These are phyloP conservation scores for Goniozus legneri DNA, from an alignment of 1,140 invertebrate species.

Conservation along the genomic window DNA sequence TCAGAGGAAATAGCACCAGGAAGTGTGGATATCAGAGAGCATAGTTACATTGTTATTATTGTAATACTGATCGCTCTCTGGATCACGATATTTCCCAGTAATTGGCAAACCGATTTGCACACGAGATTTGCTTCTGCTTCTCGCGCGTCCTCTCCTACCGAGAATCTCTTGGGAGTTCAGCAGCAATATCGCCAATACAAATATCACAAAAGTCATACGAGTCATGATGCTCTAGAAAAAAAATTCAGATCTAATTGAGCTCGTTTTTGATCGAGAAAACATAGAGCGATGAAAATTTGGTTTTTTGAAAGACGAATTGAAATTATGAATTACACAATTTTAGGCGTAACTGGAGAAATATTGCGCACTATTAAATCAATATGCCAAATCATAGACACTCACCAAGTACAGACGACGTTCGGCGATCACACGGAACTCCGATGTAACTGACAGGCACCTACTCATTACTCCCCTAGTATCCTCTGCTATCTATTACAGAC, in stretches of 20 bases:
- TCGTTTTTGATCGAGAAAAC: too few species aligned
- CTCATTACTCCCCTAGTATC: constrained; percentile 52
- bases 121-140: constrained; percentile 69
- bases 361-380: neutral
- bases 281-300: too few species aligned
- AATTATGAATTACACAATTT: neutral
- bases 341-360: neutral
- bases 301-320: neutral
- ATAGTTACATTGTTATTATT: constrained; percentile 79
- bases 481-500: constrained; percentile 54
- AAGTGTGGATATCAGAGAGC: too few species aligned
- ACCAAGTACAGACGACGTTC: constrained; percentile 27
- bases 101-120: constrained; percentile 80
- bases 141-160: constrained; percentile 60
- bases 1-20: neutral
- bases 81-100: constrained; percentile 81
- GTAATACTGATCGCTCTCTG: constrained; percentile 83
- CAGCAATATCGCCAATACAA: constrained; percentile 44
- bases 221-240: constrained; percentile 39
- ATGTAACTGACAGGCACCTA: constrained; percentile 47
- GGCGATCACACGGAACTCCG: constrained; percentile 46
- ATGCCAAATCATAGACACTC: constrained; percentile 12
- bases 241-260: constrained; percentile 1
- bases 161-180: constrained; percentile 36
- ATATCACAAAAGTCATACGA: constrained; percentile 33